phyloP scores from a whole-genome alignment of 2,888 invertebrate genomes.

The Daptonema setosum region DNA sequence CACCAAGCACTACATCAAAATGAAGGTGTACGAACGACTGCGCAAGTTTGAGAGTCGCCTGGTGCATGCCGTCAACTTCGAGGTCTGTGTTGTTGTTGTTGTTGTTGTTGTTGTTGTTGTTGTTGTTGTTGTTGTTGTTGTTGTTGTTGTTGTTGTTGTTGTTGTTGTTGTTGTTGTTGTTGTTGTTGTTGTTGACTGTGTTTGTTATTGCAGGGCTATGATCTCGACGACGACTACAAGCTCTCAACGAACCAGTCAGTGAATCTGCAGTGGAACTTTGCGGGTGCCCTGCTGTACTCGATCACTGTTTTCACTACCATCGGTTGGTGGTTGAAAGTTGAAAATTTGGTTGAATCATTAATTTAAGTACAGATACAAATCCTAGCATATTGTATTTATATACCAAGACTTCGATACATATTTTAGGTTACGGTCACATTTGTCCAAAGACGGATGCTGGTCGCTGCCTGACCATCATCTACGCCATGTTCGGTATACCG shows the following conservation, averaged over 20 bases:
- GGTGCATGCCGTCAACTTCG: conserved; percentile 29
- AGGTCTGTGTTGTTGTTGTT: too few relatives aligned
- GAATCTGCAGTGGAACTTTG: conserved; percentile 33
- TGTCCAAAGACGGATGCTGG: conserved; percentile 68
- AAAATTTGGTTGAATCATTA: neutral
- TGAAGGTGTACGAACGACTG: conserved; percentile 25
- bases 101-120: too few relatives aligned
- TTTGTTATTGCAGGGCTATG: too few relatives aligned
- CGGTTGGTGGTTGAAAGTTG: conserved; percentile 18
- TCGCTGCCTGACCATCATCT: conserved; percentile 63
- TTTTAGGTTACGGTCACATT: conserved; percentile 95
- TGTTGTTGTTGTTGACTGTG: too few relatives aligned
- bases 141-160: too few relatives aligned
- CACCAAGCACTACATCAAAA: conserved; percentile 20
- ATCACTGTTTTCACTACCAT: conserved; percentile 33
- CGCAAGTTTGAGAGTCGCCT: conserved; percentile 29
- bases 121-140: too few relatives aligned
- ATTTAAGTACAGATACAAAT: too few relatives aligned
- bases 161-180: too few relatives aligned
- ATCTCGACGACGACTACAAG: too few relatives aligned
- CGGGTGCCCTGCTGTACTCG: conserved; percentile 31
- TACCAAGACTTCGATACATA: too few relatives aligned
- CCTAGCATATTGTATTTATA: too few relatives aligned
- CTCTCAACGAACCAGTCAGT: too few relatives aligned
- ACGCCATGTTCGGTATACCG: conserved; percentile 56